Conservation (phyloP, 2,797 vertebrate species). For the Aselliscus stoliczkanus region DNA sequence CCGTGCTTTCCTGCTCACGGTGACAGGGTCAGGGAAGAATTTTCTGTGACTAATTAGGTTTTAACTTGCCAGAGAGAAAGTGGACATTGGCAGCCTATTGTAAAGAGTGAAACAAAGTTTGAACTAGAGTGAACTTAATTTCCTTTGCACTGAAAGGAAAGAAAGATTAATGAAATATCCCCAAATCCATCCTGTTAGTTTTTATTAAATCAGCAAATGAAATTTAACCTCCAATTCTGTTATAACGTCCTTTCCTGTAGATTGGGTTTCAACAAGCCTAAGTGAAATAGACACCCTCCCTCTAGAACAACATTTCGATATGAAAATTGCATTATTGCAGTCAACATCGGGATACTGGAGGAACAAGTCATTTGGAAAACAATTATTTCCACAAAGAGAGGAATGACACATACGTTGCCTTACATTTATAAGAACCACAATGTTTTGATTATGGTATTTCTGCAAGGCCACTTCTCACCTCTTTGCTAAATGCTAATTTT, state of each 20-base stretch:
- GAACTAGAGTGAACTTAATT: constrained; percentile 94
- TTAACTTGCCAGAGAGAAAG: constrained; percentile 88
- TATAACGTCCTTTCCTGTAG: constrained; percentile 85
- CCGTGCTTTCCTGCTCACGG: constrained; percentile 80
- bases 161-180: constrained; percentile 99
- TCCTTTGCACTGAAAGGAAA: constrained; percentile 94
- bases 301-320: constrained; percentile 77
- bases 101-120: constrained; percentile 84
- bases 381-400: constrained; percentile 60
- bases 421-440: not conserved
- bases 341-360: constrained; percentile 80
- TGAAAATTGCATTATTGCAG: constrained; percentile 84
- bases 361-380: constrained; percentile 73
- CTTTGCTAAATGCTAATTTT: not conserved
- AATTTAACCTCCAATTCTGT: constrained; percentile 89
- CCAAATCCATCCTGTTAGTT: constrained; percentile 97
- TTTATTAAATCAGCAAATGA: constrained; percentile 98
- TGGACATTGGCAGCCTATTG: constrained; percentile 86
- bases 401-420: constrained; percentile 37
- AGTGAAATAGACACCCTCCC: constrained; percentile 79
- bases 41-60: constrained; percentile 92
- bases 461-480: not conserved
- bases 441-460: not conserved
- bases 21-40: constrained; percentile 89
- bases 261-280: constrained; percentile 87